Percentiles rank a stretch among this genome's conserved stretches.
Conservation (phyloP, 2,113 vertebrate genomes). For the Bungarus multicinctus region DNA sequence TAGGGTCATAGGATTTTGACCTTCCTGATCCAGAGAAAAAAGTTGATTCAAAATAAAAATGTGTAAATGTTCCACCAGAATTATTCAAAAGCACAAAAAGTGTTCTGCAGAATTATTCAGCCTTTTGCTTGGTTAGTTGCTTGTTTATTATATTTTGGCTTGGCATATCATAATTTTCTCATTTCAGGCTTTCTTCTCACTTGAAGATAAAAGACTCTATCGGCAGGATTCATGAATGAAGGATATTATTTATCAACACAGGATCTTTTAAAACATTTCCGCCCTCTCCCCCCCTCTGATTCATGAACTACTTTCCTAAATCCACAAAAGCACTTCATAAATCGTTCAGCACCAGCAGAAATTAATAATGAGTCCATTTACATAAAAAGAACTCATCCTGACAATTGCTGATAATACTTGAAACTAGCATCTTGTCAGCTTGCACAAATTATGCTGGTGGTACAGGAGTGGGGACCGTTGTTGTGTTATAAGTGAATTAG, state of each 20-base stretch:
- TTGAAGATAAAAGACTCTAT: constrained; percentile 68
- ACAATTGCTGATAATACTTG: constrained; percentile 67
- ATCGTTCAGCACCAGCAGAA: constrained; percentile 72
- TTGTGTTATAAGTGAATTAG: constrained; percentile 52
- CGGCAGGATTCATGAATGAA: constrained; percentile 71
- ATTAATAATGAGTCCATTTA: constrained; percentile 78
- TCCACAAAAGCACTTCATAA: constrained; percentile 74
- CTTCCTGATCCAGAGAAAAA: neutral
- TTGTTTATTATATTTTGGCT: constrained; percentile 4
- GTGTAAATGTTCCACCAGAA: neutral
- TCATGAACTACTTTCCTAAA: constrained; percentile 73
- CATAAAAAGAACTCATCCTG: constrained; percentile 74
- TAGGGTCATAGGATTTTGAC: neutral
- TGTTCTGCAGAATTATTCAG: constrained; percentile 34
- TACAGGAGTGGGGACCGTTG: constrained; percentile 45
- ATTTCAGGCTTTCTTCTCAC: constrained; percentile 57
- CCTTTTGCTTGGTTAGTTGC: constrained; percentile 11
- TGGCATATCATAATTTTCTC: constrained; percentile 49
- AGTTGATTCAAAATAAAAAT: neutral
- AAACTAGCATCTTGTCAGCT: constrained; percentile 52
- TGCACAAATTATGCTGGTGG: constrained; percentile 57
- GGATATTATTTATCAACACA: constrained; percentile 73
- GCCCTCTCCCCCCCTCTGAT: constrained; percentile 60
- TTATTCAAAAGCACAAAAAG: constrained; percentile 6
- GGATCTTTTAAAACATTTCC: constrained; percentile 73